Percentiles rank a stretch among this genome's conserved stretches.
phyloP scores from a whole-genome alignment of 2,797 vertebrate genomes.

The Numenius phaeopus region DNA sequence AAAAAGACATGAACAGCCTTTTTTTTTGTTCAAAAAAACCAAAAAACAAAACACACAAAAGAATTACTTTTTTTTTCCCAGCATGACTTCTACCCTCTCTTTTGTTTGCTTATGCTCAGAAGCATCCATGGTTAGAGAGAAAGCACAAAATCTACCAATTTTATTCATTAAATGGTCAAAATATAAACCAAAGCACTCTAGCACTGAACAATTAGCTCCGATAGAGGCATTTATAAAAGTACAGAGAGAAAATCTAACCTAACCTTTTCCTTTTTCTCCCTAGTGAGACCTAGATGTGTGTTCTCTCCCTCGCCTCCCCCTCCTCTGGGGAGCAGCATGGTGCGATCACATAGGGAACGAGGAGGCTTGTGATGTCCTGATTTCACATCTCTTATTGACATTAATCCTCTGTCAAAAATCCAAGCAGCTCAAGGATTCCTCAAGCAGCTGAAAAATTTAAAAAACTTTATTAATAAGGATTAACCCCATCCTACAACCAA shows the following conservation, averaged over 20 bases:
- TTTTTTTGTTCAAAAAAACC: background rate
- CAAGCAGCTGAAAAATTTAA: slow-evolving; percentile 42
- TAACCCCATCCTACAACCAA: slow-evolving; percentile 20
- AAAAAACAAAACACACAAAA: background rate
- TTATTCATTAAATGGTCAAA: background rate
- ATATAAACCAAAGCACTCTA: background rate
- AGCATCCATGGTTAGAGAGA: background rate
- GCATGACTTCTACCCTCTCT: background rate
- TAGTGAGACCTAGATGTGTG: background rate
- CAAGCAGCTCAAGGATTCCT: slow-evolving; percentile 31
- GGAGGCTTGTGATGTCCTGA: background rate
- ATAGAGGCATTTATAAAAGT: background rate
- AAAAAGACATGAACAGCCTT: background rate
- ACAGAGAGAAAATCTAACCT: background rate
- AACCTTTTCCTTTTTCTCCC: slow-evolving; percentile 18
- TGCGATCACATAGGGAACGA: background rate
- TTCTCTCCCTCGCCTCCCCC: background rate
- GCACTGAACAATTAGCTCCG: background rate
- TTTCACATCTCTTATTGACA: slow-evolving; percentile 36
- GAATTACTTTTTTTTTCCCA: background rate
- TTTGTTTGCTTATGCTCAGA: slow-evolving; percentile 1
- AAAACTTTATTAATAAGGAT: background rate
- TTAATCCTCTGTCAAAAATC: slow-evolving; percentile 61
- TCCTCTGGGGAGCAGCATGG: background rate
- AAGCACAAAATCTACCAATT: background rate